A percentile compares a stretch with the other conserved stretches of the same genome.
Evolutionary conservation across 2,888 invertebrate genomes (phyloP).

Genomic region (Orthosia incerta): DNA sequence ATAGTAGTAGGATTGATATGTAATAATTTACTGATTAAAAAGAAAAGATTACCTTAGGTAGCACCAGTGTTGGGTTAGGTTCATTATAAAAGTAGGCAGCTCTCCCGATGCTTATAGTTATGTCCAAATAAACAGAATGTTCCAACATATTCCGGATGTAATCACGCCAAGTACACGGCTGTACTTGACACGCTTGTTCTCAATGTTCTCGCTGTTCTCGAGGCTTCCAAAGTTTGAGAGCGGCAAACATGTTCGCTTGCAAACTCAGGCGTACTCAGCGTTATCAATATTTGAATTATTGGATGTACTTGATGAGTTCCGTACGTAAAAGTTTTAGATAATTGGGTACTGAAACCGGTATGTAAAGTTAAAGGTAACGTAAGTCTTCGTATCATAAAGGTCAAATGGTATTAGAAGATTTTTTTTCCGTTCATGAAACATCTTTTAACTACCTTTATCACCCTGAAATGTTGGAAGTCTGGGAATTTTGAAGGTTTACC

Average conservation of each 20-base stretch:
- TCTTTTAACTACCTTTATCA: not conserved
- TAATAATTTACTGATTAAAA: too few species aligned
- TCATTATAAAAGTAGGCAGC: too few species aligned
- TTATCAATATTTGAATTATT: constrained; percentile 28
- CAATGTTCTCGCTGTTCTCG: not conserved
- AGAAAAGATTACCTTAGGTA: too few species aligned
- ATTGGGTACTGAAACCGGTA: not conserved
- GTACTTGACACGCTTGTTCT: constrained; percentile 20
- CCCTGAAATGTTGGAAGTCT: not conserved
- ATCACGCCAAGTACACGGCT: constrained; percentile 14
- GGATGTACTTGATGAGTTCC: not conserved
- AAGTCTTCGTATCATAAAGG: not conserved
- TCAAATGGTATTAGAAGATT: not conserved
- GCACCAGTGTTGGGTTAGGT: too few species aligned
- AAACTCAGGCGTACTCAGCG: constrained; percentile 6
- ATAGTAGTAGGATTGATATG: too few species aligned
- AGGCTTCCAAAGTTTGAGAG: constrained; percentile 30
- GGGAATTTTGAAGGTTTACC: not conserved
- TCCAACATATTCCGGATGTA: not conserved
- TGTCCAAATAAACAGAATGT: too few species aligned
- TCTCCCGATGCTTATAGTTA: too few species aligned
- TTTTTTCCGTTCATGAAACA: not conserved
- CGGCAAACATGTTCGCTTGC: constrained; percentile 18
- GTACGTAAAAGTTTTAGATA: not conserved
- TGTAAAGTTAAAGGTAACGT: not conserved